Evolutionary conservation across 2,113 vertebrate species (phyloP).

Genomic region (Alexandromys fortis): DNA sequence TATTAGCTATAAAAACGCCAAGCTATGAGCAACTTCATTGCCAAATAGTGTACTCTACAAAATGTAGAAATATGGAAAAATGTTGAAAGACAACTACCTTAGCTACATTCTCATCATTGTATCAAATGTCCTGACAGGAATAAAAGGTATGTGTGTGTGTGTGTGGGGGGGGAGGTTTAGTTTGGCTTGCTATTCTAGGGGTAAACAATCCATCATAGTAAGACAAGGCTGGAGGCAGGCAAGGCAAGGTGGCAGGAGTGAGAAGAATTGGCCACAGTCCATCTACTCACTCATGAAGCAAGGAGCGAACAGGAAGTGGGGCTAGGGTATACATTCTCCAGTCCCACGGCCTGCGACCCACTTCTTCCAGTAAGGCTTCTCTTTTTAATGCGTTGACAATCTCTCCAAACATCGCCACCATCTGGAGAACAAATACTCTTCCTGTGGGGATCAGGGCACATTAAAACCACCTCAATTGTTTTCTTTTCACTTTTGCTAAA

Average conservation of each 20-base stretch:
- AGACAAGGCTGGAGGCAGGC: not conserved
- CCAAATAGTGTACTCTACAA: not conserved
- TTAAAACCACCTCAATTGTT: not conserved
- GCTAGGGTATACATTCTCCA: not conserved
- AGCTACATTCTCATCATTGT: not conserved
- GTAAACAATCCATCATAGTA: not conserved
- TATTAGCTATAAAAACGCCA: not conserved
- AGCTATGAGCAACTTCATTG: not conserved
- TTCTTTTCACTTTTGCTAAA: not conserved
- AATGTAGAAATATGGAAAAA: not conserved
- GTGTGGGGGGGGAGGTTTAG: fast-evolving
- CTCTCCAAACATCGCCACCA: no score
- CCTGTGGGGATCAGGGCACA: no score
- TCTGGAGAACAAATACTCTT: not conserved
- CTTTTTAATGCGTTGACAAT: fast-evolving
- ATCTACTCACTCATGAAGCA: not conserved
- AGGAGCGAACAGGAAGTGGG: not conserved
- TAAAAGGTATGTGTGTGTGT: not conserved
- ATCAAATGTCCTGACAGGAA: not conserved
- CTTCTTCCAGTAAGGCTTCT: no score
- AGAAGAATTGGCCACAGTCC: not conserved
- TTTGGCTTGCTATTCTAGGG: not conserved
- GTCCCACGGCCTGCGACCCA: fast-evolving
- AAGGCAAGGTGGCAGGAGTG: not conserved
- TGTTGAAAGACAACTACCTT: not conserved